These are phyloP conservation scores for Myrmophylax atrothorax DNA, from an alignment of 2,113 vertebrate genomes.

Conservation along the genomic window DNA sequence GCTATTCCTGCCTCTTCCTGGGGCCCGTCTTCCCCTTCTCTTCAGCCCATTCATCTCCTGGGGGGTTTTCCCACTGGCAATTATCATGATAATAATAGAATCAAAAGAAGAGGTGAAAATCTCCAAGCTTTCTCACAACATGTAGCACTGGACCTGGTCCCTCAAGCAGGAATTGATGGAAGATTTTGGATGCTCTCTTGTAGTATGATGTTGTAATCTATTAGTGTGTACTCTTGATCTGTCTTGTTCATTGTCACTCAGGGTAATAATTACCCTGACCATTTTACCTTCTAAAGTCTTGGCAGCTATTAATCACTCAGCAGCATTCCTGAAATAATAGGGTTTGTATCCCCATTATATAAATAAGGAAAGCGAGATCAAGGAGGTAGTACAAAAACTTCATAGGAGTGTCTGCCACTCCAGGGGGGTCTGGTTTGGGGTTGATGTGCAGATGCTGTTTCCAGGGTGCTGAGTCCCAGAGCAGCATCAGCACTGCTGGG, in stretches of 20 bases:
- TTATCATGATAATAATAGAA: not conserved
- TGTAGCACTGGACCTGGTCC: not conserved
- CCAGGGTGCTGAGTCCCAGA: not conserved
- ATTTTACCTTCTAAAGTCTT: not conserved
- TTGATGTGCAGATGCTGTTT: not conserved
- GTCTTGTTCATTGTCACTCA: not conserved
- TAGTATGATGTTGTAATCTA: not conserved
- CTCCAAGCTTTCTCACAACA: not conserved
- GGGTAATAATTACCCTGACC: not conserved
- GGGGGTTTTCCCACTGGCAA: not conserved
- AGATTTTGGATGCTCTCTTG: not conserved
- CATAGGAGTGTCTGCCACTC: not conserved
- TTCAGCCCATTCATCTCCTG: not conserved
- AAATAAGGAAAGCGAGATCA: not conserved
- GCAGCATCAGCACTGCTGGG: rapidly evolving
- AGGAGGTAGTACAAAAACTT: not conserved
- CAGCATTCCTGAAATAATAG: not conserved
- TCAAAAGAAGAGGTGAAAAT: not conserved
- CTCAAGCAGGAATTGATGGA: not conserved
- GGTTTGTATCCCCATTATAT: not conserved
- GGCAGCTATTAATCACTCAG: not conserved
- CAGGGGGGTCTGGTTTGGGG: not conserved
- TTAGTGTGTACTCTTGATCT: not conserved
- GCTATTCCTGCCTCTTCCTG: not conserved
- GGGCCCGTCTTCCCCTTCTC: not conserved